Base-by-base conservation (phyloP, 2,113 vertebrate genomes). In the Turdus rufiventris region DNA sequence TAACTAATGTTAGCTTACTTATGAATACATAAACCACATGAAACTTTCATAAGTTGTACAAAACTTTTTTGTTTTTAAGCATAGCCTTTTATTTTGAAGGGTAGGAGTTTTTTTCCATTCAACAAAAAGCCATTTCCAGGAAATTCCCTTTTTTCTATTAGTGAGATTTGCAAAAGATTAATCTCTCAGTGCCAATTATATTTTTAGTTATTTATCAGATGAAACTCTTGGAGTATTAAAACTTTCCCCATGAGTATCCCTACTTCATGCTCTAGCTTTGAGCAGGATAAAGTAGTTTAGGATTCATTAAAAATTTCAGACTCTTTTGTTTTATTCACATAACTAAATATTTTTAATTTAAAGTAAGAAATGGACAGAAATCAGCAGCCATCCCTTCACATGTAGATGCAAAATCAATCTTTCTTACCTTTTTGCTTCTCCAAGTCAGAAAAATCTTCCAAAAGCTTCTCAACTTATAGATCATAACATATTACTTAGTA, bases 1-100 rank as follows among this genome's bases (percentile, higher is more conserved):
- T 73, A 85, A 40, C 21, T 61, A 57, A 31, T n/a, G 15, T 45
- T 70, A 12, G 13, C 62, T 31, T 53, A 40, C 34, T 68, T 84
- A 42, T 31, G 54, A 78, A 58, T 48, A 53, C 1, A 61, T 70
- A 89, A 76, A 26, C 0, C 33, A 66, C 28, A 13, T 0, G 0
- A 12, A 84, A 54, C 24, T 70, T 45, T 4, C 3, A 0, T 16
- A 20, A 61, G 20, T 53, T 65, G 15, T 45, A 34, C 48, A 38
- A 62, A 72, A 21, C 4, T 16, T 25, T 21, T 36, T 70, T 45
- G 16, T 19, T 20, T 86, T 73, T 11, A 26, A 73, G 29, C 3
- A 72, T 47, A 78, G 43, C 3, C 21, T 77, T 70, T 84, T 77
- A 12, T 82, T 95, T 58, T 43, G 34, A 42, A 53, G 6, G 10